Evolutionary conservation across 2,113 vertebrate species (phyloP).

Genomic region (Pipra filicauda): DNA sequence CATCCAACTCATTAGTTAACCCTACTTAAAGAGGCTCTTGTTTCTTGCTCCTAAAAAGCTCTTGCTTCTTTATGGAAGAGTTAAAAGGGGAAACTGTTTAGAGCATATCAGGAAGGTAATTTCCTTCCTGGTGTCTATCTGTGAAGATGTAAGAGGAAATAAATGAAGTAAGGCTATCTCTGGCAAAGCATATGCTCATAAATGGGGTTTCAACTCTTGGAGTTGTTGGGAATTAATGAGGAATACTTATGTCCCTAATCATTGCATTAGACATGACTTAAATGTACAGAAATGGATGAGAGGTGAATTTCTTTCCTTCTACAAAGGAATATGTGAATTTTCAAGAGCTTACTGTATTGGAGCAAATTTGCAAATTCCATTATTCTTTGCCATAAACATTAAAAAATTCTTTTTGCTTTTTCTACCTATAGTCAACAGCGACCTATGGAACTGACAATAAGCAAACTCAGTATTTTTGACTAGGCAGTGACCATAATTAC

Average conservation of each 20-base stretch:
- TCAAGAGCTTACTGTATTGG: background rate
- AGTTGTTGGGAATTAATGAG: background rate
- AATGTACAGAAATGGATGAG: background rate
- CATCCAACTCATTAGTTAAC: background rate
- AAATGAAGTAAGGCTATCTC: background rate
- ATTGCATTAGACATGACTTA: background rate
- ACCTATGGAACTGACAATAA: background rate
- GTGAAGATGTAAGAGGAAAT: background rate
- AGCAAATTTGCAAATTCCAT: background rate
- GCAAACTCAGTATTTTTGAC: background rate
- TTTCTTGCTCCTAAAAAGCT: background rate
- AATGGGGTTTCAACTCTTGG: background rate
- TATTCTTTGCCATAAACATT: background rate
- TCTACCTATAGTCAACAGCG: background rate
- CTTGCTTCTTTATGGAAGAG: background rate
- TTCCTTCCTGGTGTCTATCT: background rate
- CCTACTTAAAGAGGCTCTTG: background rate
- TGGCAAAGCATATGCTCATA: background rate
- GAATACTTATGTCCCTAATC: background rate
- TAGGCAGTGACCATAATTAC: background rate
- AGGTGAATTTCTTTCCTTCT: background rate
- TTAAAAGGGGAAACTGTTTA: background rate
- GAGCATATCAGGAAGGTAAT: background rate
- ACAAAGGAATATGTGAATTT: background rate
- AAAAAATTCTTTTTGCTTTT: background rate